phyloP scores from a whole-genome alignment of 2,888 invertebrate genomes.

The Agrilus biguttatus region DNA sequence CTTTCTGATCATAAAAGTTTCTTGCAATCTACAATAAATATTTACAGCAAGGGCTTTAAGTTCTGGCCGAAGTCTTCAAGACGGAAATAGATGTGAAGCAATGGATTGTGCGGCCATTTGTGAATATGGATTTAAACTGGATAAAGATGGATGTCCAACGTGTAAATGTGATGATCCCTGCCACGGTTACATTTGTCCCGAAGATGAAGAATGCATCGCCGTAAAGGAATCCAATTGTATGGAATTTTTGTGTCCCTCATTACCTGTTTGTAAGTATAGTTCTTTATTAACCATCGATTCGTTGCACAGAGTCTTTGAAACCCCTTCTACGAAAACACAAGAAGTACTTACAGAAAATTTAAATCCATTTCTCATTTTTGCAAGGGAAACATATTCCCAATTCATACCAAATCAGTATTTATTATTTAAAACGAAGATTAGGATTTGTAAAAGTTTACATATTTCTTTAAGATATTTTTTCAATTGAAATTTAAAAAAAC shows the following conservation, averaged over 20 bases:
- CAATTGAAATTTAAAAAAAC: too few relatives aligned
- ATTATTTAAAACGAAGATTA: too few relatives aligned
- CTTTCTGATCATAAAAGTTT: too few relatives aligned
- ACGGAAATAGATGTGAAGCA: constrained; percentile 42
- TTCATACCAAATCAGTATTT: too few relatives aligned
- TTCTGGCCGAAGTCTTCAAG: constrained; percentile 19
- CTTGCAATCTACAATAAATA: too few relatives aligned
- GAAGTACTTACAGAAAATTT: too few relatives aligned
- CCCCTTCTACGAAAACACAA: too few relatives aligned
- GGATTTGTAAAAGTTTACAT: too few relatives aligned
- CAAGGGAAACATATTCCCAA: too few relatives aligned
- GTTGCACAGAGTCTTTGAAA: too few relatives aligned
- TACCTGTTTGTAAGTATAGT: constrained; percentile 55
- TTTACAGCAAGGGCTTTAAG: constrained; percentile 14
- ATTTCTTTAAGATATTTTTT: too few relatives aligned
- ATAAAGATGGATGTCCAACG: constrained; percentile 58
- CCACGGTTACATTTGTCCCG: constrained; percentile 56
- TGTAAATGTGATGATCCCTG: constrained; percentile 81
- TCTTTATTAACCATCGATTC: neutral
- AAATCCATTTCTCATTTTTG: too few relatives aligned
- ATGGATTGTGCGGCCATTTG: constrained; percentile 71
- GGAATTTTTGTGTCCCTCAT: constrained; percentile 50
- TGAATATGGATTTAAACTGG: constrained; percentile 68
- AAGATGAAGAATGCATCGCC: constrained; percentile 59
- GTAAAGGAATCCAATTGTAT: constrained; percentile 54